Conservation (phyloP, 2,797 vertebrate species). For the Takifugu ocellatus region DNA sequence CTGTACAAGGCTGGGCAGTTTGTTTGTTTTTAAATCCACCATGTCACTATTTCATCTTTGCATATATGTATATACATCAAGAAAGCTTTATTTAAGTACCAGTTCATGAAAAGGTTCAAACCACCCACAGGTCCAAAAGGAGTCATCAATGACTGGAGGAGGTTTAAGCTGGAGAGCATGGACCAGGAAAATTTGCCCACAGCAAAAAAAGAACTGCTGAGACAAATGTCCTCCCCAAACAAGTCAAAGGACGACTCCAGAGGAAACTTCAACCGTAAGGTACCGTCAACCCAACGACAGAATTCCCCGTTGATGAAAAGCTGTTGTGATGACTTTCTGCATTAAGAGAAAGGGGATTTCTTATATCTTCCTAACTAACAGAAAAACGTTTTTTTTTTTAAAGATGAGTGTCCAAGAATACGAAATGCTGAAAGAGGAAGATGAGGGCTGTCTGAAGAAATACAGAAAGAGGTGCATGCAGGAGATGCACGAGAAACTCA, state of each 20-base stretch:
- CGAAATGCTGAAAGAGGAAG: slow-evolving; percentile 89
- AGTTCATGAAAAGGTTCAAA: too few species aligned
- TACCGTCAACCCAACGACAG: slow-evolving; percentile 38
- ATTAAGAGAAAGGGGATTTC: background rate
- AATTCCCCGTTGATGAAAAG: background rate
- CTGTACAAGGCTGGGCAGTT: too few species aligned
- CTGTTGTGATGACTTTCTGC: background rate
- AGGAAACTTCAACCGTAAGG: slow-evolving; percentile 86
- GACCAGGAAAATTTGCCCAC: slow-evolving; percentile 80
- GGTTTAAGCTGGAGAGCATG: slow-evolving; percentile 94
- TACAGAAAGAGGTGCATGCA: slow-evolving; percentile 96
- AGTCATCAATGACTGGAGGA: slow-evolving; percentile 97
- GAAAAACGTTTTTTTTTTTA: slow-evolving; percentile 48
- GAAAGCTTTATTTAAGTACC: too few species aligned
- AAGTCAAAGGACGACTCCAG: slow-evolving; percentile 75
- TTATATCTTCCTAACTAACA: background rate
- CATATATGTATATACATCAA: too few species aligned
- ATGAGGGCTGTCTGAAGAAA: slow-evolving; percentile 86
- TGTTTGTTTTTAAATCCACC: too few species aligned
- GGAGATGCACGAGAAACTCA: slow-evolving; percentile 94
- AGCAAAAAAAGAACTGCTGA: slow-evolving; percentile 88
- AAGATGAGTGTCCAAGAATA: slow-evolving; percentile 96
- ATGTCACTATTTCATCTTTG: too few species aligned
- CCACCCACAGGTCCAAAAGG: slow-evolving; percentile 88
- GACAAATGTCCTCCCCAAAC: slow-evolving; percentile 90